Base-by-base conservation (phyloP, 2,113 vertebrate species). In the Prietella phreatophila region DNA sequence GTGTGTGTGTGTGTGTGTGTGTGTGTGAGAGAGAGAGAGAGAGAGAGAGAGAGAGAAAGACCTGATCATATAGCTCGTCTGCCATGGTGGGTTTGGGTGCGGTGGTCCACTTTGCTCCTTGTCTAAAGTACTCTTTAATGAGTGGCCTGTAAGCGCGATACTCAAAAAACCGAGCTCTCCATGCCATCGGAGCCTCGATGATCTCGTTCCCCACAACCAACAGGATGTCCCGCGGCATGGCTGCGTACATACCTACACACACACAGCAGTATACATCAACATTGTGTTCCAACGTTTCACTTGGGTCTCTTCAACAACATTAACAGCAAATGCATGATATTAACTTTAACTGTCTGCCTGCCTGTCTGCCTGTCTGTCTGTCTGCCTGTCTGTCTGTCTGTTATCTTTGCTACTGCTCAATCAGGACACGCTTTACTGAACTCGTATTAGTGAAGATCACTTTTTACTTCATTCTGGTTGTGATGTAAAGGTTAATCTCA, bases 101-200 rank as follows among this genome's bases (percentile, higher is more conserved):
- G 0, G 98, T 97, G 91, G 99, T 99, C 99, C 99, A 99, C 91
- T 98, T 99, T 88, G 99, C 98, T 58, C 99, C 99, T 85, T 93
- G 94, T 61, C 91, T 96, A 94, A 99, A 99, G 91, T 99, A 99
- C 61, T 99, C 97, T 92, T 99, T 99, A 92, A 99, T 99, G 91
- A 99, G 92, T 33, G 95, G 96, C 60, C 99, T 95, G 27, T 99
- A 99, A 0, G 99, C 99, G 27, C 98, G 94, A 91, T 99, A 99
- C 92, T 99, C 99, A 87, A 99, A 99, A 95, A 99, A 99, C 0
- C 99, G 97, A 87, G 98, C 90, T 33, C 99, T 97, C 99, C 98
- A 99, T 0, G 99, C 99, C 99, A 99, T 99, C 0, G 99, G 98
- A 0, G 98, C 98, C 94, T 99, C 98, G 0, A 99, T 99, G 65